Conservation (phyloP, 2,113 vertebrate genomes). For the Ameiurus melas region DNA sequence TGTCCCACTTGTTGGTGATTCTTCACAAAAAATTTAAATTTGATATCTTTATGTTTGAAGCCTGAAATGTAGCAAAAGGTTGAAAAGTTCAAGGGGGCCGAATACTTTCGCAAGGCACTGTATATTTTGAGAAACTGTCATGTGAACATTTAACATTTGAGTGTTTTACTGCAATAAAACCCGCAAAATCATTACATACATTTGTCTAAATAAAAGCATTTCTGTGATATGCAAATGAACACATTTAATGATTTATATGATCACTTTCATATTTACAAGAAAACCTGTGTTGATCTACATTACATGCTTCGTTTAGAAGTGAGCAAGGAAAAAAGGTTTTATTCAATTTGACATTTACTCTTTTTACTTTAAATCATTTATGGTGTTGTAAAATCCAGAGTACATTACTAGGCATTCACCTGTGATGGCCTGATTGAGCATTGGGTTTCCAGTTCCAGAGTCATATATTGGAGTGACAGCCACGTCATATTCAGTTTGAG, state of each 20-base stretch:
- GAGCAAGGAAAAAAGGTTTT: background rate
- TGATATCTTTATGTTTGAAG: no score
- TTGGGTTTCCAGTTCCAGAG: constrained; percentile 75
- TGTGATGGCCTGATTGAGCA: constrained; percentile 79
- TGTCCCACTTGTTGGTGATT: no score
- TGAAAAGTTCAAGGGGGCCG: no score
- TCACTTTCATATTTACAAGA: background rate
- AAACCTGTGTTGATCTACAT: background rate
- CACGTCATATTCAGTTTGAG: constrained; percentile 85
- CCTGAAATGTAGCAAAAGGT: no score
- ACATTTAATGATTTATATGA: background rate
- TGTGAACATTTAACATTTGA: background rate
- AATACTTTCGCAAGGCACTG: no score
- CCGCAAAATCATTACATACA: background rate
- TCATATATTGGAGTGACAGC: constrained; percentile 86
- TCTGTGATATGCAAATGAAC: background rate
- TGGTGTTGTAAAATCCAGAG: background rate
- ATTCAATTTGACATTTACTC: background rate
- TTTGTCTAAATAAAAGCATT: background rate
- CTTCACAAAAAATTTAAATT: no score
- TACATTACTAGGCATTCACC: constrained; percentile 65
- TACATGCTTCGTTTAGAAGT: background rate
- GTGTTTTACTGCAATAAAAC: background rate
- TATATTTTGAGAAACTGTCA: background rate
- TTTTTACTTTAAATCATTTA: background rate